Conservation (phyloP, 2,888 invertebrate species). For the Spilosoma lubricipeda region DNA sequence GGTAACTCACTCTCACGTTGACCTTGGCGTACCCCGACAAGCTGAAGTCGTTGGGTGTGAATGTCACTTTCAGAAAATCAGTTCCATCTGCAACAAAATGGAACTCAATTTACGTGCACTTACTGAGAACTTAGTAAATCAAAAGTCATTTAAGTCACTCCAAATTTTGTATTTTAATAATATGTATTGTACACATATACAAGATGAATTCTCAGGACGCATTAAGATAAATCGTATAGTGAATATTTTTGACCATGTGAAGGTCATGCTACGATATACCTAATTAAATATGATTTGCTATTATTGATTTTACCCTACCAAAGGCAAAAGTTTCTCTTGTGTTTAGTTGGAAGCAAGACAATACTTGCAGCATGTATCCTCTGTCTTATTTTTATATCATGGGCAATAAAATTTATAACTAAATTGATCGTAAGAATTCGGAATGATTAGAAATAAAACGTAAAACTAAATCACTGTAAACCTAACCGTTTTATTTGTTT, state of each 20-base stretch:
- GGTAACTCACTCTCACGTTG: conserved; percentile 53
- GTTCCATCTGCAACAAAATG: conserved; percentile 59
- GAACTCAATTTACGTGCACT: background rate
- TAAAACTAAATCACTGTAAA: background rate
- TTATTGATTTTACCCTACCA: too few relatives aligned
- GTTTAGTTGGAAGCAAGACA: background rate
- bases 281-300: too few relatives aligned
- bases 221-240: too few relatives aligned
- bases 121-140: background rate
- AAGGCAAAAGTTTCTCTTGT: too few relatives aligned
- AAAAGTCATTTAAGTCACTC: background rate
- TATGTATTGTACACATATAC: too few relatives aligned
- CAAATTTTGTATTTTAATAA: background rate
- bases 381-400: background rate
- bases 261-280: too few relatives aligned
- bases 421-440: background rate
- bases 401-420: too few relatives aligned
- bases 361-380: background rate
- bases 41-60: conserved; percentile 62
- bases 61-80: conserved; percentile 57
- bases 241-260: too few relatives aligned
- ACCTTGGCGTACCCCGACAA: conserved; percentile 55
- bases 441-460: background rate
- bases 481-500: background rate
- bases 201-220: too few relatives aligned